These are phyloP conservation scores for Alca torda DNA, from an alignment of 2,797 vertebrate genomes.

Conservation along the genomic window DNA sequence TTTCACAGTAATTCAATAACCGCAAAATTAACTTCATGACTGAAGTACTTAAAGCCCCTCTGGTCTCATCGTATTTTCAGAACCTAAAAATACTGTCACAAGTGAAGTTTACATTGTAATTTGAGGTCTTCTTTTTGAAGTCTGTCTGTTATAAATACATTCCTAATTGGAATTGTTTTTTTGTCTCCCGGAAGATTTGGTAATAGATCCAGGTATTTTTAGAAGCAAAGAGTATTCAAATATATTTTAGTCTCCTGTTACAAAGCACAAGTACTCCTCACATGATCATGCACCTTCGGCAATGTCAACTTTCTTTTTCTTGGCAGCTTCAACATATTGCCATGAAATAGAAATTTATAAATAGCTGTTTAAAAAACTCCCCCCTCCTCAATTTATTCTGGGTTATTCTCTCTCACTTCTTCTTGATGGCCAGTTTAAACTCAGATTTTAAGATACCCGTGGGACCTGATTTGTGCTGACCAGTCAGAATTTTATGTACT, in stretches of 20 bases:
- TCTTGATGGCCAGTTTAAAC: background rate
- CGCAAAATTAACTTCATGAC: background rate
- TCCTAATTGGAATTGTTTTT: background rate
- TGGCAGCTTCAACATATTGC: background rate
- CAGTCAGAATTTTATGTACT: background rate
- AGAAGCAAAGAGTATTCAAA: background rate
- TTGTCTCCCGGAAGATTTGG: background rate
- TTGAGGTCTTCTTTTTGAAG: background rate
- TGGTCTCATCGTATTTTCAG: background rate
- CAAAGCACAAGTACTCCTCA: background rate
- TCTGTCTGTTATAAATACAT: background rate
- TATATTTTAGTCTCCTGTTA: background rate
- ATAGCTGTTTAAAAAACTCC: background rate
- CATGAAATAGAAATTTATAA: background rate
- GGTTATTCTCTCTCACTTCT: background rate
- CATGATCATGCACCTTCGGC: background rate
- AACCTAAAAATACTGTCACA: background rate
- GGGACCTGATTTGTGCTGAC: background rate
- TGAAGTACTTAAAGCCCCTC: background rate
- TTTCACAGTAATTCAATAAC: background rate
- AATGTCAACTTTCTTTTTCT: constrained; percentile 13
- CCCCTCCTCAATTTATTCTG: background rate
- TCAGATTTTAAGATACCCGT: background rate
- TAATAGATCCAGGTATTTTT: constrained; percentile 10
- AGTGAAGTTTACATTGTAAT: background rate